Evolutionary conservation across 2,113 vertebrate genomes (phyloP), one percentile per base, ranked within the genome.

Genomic region (Tor tambroides): DNA sequence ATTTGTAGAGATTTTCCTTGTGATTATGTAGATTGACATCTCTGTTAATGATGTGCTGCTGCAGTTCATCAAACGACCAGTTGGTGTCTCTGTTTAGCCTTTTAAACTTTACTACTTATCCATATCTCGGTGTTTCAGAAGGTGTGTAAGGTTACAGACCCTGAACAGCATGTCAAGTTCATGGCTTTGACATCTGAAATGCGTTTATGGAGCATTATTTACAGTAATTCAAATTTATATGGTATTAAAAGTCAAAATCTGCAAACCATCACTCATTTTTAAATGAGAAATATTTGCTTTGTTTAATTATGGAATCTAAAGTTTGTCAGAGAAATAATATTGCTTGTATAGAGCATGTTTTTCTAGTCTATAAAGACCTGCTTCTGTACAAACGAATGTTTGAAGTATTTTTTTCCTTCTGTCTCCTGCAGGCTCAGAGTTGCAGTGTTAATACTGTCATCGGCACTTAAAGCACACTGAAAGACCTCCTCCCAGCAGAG

Each of bases 31-130:
- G 63, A 71, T 71, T 80, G 85, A 86, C 65, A 86, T 4, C 28
- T 59, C 87, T 86, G 35, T 17, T 83, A 61, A 76, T 90, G 90
- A 88, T 91, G 92, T 85, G 85, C 83, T 76, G 88, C 46, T 94
- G 95, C 94, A 95, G 92, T 95, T 93, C 92, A 90, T 85, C 61
- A 89, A 90, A 92, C 80, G 85, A 30, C 94, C 95, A 95, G 95
- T 94, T 95, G 93, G 95, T 94, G 94, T 95, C 94, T 69, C 92
- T 91, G 86, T 95, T 77, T 89, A 85, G 51, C 89, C 88, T 19
- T 82, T 90, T 90, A 11, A 35, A 51, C 28, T 79, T 56, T 1
- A 65, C 38, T 65, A 19, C n/a, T 41, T 10, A 23, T 63, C 79
- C 23, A 61, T 11, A 9, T 80, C 26, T 4, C 23, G 3, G 23